These are phyloP conservation scores for Acrocephalus scirpaceus DNA, from an alignment of 2,797 vertebrate species.

Conservation along the genomic window DNA sequence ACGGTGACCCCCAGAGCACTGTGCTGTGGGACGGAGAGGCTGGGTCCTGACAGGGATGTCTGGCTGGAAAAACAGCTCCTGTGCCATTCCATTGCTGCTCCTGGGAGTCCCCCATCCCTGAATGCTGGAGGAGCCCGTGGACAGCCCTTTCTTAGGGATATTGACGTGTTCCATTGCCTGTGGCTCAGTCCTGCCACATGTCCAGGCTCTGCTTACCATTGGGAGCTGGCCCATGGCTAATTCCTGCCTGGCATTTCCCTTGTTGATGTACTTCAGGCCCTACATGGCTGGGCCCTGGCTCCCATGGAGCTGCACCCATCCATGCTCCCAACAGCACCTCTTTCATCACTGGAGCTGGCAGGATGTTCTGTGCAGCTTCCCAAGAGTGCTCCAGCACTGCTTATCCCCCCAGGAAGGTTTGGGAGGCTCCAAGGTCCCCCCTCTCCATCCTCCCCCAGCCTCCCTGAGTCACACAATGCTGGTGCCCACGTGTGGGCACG, in stretches of 20 bases:
- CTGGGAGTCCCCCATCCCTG: background rate
- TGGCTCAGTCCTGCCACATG: background rate
- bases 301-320: fast-evolving
- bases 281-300: background rate
- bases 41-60: fast-evolving
- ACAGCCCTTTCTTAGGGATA: background rate
- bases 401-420: fast-evolving
- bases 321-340: fast-evolving
- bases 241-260: background rate
- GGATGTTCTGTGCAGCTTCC: background rate
- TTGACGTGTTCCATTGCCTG: fast-evolving
- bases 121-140: fast-evolving
- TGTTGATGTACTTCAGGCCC: background rate
- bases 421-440: background rate
- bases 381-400: fast-evolving
- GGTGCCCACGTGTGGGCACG: background rate
- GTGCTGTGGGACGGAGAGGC: background rate
- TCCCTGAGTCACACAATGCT: fast-evolving
- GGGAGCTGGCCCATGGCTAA: background rate
- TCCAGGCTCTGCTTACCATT: fast-evolving
- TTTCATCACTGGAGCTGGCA: background rate
- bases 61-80: background rate
- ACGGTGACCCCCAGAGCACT: fast-evolving
- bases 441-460: background rate
- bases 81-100: background rate